These are phyloP conservation scores for Melolontha melolontha DNA, from an alignment of 2,888 invertebrate species.

Conservation along the genomic window DNA sequence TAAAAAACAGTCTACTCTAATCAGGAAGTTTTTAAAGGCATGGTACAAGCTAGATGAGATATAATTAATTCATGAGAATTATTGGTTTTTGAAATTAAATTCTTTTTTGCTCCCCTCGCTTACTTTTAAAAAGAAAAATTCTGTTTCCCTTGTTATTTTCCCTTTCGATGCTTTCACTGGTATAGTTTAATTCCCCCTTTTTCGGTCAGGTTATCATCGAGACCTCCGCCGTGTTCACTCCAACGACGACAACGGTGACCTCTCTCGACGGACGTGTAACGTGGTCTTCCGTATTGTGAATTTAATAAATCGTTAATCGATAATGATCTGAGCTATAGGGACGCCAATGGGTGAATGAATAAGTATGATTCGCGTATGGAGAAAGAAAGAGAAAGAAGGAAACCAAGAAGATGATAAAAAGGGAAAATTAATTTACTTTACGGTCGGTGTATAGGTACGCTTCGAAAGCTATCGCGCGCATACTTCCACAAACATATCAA, in stretches of 20 bases:
- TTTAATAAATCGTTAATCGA: constrained; percentile 41
- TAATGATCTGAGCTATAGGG: constrained; percentile 14
- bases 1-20: too few species aligned
- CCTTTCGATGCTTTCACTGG: constrained; percentile 35
- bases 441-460: neutral
- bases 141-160: constrained; percentile 39
- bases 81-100: constrained; percentile 21
- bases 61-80: too few species aligned
- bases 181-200: constrained; percentile 33
- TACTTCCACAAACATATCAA: too few species aligned
- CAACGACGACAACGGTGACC: constrained; percentile 30
- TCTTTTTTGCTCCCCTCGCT: neutral
- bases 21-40: too few species aligned
- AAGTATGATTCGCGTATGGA: neutral
- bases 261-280: constrained; percentile 31
- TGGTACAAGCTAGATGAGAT: too few species aligned
- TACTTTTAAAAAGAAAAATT: constrained; percentile 13
- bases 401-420: constrained; percentile 16
- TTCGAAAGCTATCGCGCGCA: too few species aligned
- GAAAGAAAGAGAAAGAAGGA: constrained; percentile 3
- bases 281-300: constrained; percentile 40
- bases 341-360: neutral
- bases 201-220: constrained; percentile 27
- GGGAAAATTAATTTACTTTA: constrained; percentile 22
- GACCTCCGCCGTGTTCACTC: constrained; percentile 24